These are phyloP conservation scores for Holotrichia oblita DNA, from an alignment of 1,140 invertebrate species.

Conservation along the genomic window DNA sequence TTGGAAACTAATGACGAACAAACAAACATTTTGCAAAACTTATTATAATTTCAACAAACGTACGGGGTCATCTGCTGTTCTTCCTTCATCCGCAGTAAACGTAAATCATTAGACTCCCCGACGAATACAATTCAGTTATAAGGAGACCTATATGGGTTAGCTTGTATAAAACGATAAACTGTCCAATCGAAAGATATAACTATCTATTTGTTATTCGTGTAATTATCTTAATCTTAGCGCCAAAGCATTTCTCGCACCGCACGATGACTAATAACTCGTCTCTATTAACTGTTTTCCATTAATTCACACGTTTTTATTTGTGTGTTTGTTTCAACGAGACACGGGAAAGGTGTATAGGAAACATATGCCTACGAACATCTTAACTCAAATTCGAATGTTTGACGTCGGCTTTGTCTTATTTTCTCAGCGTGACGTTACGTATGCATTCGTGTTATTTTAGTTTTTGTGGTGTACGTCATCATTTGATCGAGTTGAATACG, in stretches of 20 bases:
- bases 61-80: not conserved
- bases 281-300: constrained; percentile 25
- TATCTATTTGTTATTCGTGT: not conserved
- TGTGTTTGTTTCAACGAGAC: not conserved
- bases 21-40: constrained; percentile 13
- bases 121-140: not conserved
- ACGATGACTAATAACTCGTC: not conserved
- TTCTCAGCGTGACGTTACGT: not conserved
- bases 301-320: constrained; percentile 31
- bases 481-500: not conserved
- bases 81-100: not conserved
- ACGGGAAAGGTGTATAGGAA: not conserved
- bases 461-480: not conserved
- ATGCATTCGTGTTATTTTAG: not conserved
- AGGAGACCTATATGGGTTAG: not conserved
- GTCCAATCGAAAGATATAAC: not conserved
- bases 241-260: not conserved
- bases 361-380: not conserved
- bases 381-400: constrained; percentile 6
- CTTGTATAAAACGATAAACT: not conserved
- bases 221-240: constrained; percentile 12
- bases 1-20: not conserved
- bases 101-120: not conserved
- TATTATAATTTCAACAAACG: not conserved
- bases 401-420: constrained; percentile 5